phyloP scores from a whole-genome alignment of 2,113 vertebrate genomes.

The Ptilorrhoa leucosticta region DNA sequence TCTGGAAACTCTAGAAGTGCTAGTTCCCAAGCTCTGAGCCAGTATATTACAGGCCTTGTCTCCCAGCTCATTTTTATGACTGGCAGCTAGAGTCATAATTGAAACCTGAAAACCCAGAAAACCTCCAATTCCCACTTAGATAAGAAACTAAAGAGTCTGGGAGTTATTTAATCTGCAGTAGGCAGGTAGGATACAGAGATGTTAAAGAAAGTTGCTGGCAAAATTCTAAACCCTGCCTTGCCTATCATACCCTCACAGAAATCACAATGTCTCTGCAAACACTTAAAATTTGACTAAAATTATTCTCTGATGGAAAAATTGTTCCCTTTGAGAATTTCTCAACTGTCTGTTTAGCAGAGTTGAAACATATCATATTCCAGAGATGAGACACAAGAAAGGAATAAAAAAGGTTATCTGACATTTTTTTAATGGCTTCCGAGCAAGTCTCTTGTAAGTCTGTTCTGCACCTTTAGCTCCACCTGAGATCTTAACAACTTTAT shows the following conservation, averaged over 20 bases:
- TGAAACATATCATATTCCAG: background rate
- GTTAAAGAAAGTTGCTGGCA: background rate
- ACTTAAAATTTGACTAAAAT: background rate
- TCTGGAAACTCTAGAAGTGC: background rate
- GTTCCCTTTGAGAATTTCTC: background rate
- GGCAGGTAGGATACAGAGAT: background rate
- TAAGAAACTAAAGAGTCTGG: background rate
- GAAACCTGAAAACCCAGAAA: background rate
- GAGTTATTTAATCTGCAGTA: background rate
- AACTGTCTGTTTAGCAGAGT: background rate
- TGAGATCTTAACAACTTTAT: constrained; percentile 28
- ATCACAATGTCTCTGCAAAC: background rate
- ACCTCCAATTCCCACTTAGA: background rate
- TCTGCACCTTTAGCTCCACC: background rate
- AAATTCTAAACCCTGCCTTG: background rate
- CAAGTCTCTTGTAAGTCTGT: background rate
- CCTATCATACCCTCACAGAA: background rate
- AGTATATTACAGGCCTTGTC: background rate
- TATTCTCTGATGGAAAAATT: background rate
- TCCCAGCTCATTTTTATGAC: background rate
- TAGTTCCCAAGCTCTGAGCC: background rate
- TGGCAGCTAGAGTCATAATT: background rate
- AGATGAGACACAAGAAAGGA: background rate
- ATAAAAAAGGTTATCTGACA: background rate
- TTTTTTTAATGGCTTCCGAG: background rate